Conservation (phyloP, 2,113 vertebrate genomes). For the Cathartes aura region DNA sequence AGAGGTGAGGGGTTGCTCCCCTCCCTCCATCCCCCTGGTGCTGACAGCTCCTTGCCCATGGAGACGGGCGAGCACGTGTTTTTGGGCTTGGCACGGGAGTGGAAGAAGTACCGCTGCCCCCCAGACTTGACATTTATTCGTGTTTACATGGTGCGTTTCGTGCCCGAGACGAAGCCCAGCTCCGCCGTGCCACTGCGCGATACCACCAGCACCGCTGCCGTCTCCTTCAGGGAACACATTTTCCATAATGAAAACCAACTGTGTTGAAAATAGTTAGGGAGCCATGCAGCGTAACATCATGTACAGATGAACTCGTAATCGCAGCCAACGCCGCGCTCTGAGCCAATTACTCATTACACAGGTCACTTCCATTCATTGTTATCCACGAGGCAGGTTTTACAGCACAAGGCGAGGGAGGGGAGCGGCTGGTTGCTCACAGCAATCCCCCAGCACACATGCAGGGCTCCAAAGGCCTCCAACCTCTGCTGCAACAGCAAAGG, state of each 20-base stretch:
- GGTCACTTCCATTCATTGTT: not conserved
- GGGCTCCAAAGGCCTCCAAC: not conserved
- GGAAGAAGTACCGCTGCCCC: not conserved
- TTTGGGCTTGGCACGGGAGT: not conserved
- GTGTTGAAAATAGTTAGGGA: not conserved
- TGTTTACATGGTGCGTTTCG: rapidly evolving
- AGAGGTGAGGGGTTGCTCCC: rapidly evolving
- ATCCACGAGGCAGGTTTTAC: rapidly evolving
- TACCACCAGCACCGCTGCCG: rapidly evolving
- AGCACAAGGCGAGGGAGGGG: rapidly evolving
- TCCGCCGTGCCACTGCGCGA: rapidly evolving
- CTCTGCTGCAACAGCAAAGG: not conserved
- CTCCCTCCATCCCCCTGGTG: rapidly evolving
- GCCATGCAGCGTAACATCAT: rapidly evolving
- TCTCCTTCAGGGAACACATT: rapidly evolving
- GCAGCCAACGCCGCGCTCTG: rapidly evolving
- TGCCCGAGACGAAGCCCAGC: not conserved
- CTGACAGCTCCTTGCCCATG: not conserved
- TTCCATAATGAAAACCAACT: not conserved
- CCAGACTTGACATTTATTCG: not conserved
- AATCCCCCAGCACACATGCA: rapidly evolving
- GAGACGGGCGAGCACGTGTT: rapidly evolving
- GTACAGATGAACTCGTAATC: rapidly evolving
- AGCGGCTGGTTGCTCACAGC: rapidly evolving
- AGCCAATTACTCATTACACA: not conserved